Evolutionary conservation across 2,113 vertebrate genomes (phyloP), one percentile per base, ranked within the genome.

Genomic region (Lepisosteus osseus): DNA sequence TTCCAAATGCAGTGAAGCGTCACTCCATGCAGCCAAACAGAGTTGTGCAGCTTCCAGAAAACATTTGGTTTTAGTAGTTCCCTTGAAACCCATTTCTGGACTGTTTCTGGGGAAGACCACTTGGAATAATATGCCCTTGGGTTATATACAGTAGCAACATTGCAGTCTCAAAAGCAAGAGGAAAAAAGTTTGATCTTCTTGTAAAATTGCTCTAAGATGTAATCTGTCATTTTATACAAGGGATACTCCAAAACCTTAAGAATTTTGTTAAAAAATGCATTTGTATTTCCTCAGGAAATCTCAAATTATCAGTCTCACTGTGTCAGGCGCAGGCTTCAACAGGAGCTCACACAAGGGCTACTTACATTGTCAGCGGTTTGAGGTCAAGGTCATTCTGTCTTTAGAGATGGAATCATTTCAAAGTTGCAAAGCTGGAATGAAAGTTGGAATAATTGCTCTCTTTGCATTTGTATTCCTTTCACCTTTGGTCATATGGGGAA

Each of bases 341-440:
- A 14, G n/a, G 43, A 72, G 57, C 14, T 42, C 66, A 47, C 13
- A 42, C 57, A 66, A 54, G 29, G 9, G 71, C 29, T 54, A 66
- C 71, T 29, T 29, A 51, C 64, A 72, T 59, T 56, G 66, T 15
- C 12, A 42, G 51, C 71, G 45, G 54, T 12, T 59, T 7, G 45
- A 67, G 71, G 71, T 72, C 64, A 72, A 61, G 55, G 43, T 57
- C 65, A 61, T 57, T 44, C 47, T 55, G 45, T 65, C 13, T 72
- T 13, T n/a, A 64, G 14, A 15, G 47, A 59, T 29, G 65, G 17
- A 67, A 67, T 59, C 54, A 45, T 15, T 11, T 43, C 11, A 9
- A 57, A 54, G 8, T n/a, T 59, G 6, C 57, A 40, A 69, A 57
- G 68, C 6, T 43, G 68, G 5, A 2, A 59, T 69, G 43, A 68